These are phyloP conservation scores for Meloe dianella DNA, from an alignment of 2,888 invertebrate genomes.

Conservation along the genomic window DNA sequence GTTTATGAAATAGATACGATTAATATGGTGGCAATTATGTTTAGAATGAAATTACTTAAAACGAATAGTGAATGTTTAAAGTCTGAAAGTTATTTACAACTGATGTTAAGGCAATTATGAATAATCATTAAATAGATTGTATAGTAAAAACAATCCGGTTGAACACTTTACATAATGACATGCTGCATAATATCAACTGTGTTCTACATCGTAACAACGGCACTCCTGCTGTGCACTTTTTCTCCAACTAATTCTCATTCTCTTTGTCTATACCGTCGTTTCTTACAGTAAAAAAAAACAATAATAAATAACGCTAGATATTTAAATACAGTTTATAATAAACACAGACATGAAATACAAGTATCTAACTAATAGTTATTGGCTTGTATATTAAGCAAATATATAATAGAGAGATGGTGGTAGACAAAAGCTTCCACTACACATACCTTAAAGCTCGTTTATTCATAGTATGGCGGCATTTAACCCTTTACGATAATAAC, in stretches of 20 bases:
- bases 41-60: slow-evolving; percentile 17
- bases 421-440: slow-evolving; percentile 33
- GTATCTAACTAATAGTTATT: slow-evolving; percentile 19
- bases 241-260: slow-evolving; percentile 13
- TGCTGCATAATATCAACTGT: slow-evolving; percentile 9
- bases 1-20: slow-evolving; percentile 12
- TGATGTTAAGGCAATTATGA: slow-evolving; percentile 18
- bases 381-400: slow-evolving; percentile 27
- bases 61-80: slow-evolving; percentile 16
- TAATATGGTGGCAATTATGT: slow-evolving; percentile 20
- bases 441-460: slow-evolving; percentile 31
- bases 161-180: slow-evolving; percentile 26
- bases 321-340: slow-evolving; percentile 9
- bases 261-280: slow-evolving; percentile 11
- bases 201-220: neutral
- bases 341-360: slow-evolving; percentile 20
- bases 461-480: slow-evolving; percentile 23
- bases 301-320: neutral
- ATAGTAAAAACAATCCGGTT: slow-evolving; percentile 19
- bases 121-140: slow-evolving; percentile 12
- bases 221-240: slow-evolving; percentile 7
- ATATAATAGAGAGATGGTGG: slow-evolving; percentile 26
- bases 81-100: slow-evolving; percentile 20
- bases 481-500: slow-evolving; percentile 27
- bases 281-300: neutral